Evolutionary conservation across 1,140 invertebrate genomes (phyloP).

Genomic region (Chlorops oryzae): DNA sequence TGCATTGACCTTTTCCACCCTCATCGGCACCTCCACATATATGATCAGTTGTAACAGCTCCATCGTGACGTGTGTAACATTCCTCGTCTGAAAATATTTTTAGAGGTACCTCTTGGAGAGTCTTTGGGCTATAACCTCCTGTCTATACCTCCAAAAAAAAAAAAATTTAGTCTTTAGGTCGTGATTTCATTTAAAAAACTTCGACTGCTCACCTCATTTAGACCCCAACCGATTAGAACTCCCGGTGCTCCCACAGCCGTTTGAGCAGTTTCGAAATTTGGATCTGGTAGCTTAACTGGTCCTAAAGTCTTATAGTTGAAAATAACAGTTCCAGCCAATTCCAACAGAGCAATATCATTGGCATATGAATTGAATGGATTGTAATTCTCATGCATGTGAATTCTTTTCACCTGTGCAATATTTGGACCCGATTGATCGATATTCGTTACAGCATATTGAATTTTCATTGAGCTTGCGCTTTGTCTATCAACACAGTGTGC

Average conservation of each 20-base stretch:
- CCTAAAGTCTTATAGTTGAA: background rate
- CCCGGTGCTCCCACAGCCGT: conserved; percentile 1
- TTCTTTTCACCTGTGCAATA: conserved; percentile 8
- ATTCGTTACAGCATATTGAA: conserved; percentile 2
- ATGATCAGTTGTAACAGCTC: conserved; percentile 15
- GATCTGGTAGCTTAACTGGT: conserved; percentile 5
- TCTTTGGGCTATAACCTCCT: conserved; percentile 17
- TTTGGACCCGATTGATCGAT: background rate
- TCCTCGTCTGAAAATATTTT: conserved; percentile 21
- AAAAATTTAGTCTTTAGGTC: background rate
- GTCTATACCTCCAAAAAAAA: conserved; percentile 17
- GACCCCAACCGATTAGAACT: conserved; percentile 18
- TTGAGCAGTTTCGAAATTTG: background rate
- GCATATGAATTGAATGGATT: conserved; percentile 19
- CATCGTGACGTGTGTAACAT: conserved; percentile 18
- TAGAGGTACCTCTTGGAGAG: conserved; percentile 26
- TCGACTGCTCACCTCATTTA: conserved; percentile 4
- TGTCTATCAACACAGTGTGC: conserved; percentile 12
- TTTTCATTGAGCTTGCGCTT: background rate
- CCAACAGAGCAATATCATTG: conserved; percentile 12
- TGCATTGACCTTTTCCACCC: conserved; percentile 40
- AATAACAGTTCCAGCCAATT: background rate
- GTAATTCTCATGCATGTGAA: conserved; percentile 40
- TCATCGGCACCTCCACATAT: conserved; percentile 28
- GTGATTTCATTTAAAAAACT: background rate